phyloP scores from a whole-genome alignment of 2,888 invertebrate species.

The Bedellia somnulentella region DNA sequence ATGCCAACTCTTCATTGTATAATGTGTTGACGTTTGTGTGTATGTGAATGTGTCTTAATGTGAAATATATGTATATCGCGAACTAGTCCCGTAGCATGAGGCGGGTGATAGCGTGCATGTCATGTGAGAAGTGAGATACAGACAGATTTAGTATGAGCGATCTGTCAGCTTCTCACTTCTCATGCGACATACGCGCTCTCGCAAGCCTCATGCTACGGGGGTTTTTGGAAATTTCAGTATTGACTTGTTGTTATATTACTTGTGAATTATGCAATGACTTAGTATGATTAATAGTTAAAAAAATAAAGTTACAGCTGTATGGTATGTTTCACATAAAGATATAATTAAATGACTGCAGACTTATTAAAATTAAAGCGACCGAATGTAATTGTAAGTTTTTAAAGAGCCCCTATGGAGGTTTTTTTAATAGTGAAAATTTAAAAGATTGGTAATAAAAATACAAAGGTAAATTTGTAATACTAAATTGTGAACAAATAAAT shows the following conservation, averaged over 20 bases:
- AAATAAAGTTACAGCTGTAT: too few relatives aligned
- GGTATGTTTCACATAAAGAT: too few relatives aligned
- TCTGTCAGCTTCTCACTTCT: too few relatives aligned
- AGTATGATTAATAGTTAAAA: constrained; percentile 35
- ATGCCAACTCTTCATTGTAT: neutral
- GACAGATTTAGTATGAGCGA: too few relatives aligned
- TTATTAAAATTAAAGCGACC: too few relatives aligned
- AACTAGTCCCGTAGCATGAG: neutral
- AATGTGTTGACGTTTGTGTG: neutral
- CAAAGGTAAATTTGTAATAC: constrained; percentile 59
- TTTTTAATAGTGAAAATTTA: constrained; percentile 40
- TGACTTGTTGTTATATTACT: neutral
- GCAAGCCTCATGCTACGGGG: too few relatives aligned
- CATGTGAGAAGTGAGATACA: too few relatives aligned
- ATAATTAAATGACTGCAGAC: too few relatives aligned
- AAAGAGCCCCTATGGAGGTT: constrained; percentile 58
- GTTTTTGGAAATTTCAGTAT: neutral
- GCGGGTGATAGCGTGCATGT: neutral
- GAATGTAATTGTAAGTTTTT: constrained; percentile 59
- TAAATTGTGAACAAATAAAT: constrained; percentile 48
- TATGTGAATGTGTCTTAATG: neutral
- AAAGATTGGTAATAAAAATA: constrained; percentile 31
- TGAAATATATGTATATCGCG: neutral
- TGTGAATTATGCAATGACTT: constrained; percentile 16
- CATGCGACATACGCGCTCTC: too few relatives aligned